A percentile compares a stretch with the other conserved stretches of the same genome.
These are phyloP conservation scores for Polia nebulosa DNA, from an alignment of 2,888 invertebrate genomes.

Conservation along the genomic window DNA sequence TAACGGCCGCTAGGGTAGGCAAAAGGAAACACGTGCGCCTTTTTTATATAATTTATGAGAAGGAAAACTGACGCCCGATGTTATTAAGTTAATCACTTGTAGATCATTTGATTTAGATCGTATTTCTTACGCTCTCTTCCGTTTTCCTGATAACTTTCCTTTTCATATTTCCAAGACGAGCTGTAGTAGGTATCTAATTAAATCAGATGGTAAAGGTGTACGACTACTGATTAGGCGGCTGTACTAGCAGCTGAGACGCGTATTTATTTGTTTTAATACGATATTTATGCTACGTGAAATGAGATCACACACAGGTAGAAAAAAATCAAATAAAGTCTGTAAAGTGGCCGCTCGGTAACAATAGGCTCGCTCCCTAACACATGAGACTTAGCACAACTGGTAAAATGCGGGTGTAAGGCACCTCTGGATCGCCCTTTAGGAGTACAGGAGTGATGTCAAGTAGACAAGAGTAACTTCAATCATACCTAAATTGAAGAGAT, in stretches of 20 bases:
- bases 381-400: no score
- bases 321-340: no score
- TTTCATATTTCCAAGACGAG: background rate
- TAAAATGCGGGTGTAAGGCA: background rate
- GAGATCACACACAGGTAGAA: no score
- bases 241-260: background rate
- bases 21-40: background rate
- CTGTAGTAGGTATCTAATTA: background rate
- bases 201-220: background rate
- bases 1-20: background rate
- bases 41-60: background rate
- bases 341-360: no score
- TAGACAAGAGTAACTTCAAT: background rate
- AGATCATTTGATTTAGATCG: background rate
- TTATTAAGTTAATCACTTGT: background rate
- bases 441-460: background rate
- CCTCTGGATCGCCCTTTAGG: background rate
- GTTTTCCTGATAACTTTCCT: background rate
- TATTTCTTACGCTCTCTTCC: background rate
- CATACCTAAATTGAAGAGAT: background rate
- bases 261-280: background rate
- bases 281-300: no score
- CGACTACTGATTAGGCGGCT: background rate
- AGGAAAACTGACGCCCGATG: constrained; percentile 4
- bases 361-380: no score